Evolutionary conservation across 2,888 invertebrate species (phyloP).

Genomic region (Nudaria mundana): DNA sequence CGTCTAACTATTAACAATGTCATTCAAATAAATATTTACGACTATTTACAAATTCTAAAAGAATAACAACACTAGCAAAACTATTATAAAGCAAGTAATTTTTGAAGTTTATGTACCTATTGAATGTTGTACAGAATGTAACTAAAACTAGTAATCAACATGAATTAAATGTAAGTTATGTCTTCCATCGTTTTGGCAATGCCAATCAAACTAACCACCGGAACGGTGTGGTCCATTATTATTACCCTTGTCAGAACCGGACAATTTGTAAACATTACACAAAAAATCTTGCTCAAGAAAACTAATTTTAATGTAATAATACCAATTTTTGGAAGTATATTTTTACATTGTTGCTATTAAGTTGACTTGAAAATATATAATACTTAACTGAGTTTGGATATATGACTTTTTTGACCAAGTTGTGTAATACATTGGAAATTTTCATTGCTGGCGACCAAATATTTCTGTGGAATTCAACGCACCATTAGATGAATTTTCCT

Average conservation of each 20-base stretch:
- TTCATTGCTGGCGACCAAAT: slow-evolving; percentile 1
- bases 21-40: no score
- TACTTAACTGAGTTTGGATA: no score
- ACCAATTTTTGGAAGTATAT: no score
- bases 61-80: no score
- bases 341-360: no score
- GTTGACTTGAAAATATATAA: no score
- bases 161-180: slow-evolving; percentile 10
- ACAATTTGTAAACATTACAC: neutral
- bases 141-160: slow-evolving; percentile 8
- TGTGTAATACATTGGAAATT: slow-evolving; percentile 1
- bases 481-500: slow-evolving; percentile 14
- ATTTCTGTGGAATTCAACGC: slow-evolving; percentile 13
- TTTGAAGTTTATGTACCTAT: no score
- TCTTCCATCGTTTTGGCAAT: slow-evolving; percentile 8
- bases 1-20: no score
- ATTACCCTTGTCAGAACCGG: slow-evolving; percentile 7
- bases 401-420: neutral
- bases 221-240: slow-evolving; percentile 10
- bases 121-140: no score
- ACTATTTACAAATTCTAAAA: no score
- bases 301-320: neutral
- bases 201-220: slow-evolving; percentile 11
- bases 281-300: neutral
- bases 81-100: no score